Evolutionary conservation across 2,888 invertebrate species (phyloP).

Genomic region (Meiosimyza decipiens): DNA sequence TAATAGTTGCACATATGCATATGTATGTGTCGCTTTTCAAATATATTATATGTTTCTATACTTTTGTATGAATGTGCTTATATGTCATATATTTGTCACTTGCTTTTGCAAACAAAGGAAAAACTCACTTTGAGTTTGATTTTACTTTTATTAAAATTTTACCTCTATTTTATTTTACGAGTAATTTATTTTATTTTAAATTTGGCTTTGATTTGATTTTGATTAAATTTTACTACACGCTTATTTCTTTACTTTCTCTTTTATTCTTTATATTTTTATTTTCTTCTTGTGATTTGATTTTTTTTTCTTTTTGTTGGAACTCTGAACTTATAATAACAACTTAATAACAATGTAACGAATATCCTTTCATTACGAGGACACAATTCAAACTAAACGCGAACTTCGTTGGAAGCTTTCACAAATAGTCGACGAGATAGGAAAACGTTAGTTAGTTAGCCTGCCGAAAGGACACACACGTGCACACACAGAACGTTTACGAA

Average conservation of each 20-base stretch:
- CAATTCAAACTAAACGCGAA: constrained; percentile 68
- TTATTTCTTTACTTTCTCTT: constrained; percentile 28
- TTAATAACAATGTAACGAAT: constrained; percentile 68
- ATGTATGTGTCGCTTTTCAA: background rate
- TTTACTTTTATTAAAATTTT: constrained; percentile 12
- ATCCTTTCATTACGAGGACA: constrained; percentile 68
- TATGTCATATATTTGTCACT: constrained; percentile 26
- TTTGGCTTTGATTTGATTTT: constrained; percentile 21
- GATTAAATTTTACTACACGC: constrained; percentile 33
- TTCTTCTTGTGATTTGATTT: constrained; percentile 30
- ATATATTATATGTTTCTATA: no score
- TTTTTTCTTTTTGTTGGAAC: constrained; percentile 32
- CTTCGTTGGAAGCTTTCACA: constrained; percentile 62
- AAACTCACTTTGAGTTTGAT: constrained; percentile 19
- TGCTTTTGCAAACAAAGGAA: constrained; percentile 1
- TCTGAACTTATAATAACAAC: constrained; percentile 48
- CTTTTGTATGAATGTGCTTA: background rate
- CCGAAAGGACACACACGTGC: constrained; percentile 38
- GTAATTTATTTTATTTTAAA: constrained; percentile 13
- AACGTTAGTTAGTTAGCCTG: constrained; percentile 12
- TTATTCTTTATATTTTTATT: constrained; percentile 33
- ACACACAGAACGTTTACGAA: constrained; percentile 18
- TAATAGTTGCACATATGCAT: background rate
- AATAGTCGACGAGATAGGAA: constrained; percentile 57
- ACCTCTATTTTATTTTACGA: constrained; percentile 14